A percentile compares a stretch with the other conserved stretches of the same genome.
These are phyloP conservation scores for Ectropis crepuscularia DNA, from an alignment of 2,888 invertebrate species.

Conservation along the genomic window DNA sequence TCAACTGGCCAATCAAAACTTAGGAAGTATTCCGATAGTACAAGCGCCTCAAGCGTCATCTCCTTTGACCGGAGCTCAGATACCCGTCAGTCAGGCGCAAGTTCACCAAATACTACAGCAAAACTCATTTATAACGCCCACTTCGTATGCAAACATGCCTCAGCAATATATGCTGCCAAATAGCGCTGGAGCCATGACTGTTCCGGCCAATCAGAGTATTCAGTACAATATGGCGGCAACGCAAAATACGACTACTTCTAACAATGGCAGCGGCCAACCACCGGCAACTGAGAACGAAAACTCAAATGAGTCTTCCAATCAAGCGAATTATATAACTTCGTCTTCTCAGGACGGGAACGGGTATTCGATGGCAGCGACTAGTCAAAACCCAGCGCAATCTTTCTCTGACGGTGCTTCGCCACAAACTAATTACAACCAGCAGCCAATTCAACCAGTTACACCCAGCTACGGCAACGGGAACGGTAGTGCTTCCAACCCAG, in stretches of 20 bases:
- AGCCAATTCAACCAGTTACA: constrained; percentile 58
- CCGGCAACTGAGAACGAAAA: constrained; percentile 61
- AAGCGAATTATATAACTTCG: constrained; percentile 75
- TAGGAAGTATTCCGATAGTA: constrained; percentile 74
- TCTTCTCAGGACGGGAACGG: constrained; percentile 69
- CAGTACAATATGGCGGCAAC: constrained; percentile 68
- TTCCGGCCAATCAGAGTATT: constrained; percentile 64
- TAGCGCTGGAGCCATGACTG: constrained; percentile 61
- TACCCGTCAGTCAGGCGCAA: constrained; percentile 64
- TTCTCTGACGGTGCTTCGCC: constrained; percentile 63
- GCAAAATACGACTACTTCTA: constrained; percentile 56
- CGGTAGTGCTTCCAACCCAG: constrained; percentile 47
- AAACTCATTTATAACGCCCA: constrained; percentile 70
- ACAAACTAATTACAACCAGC: constrained; percentile 58
- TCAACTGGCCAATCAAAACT: constrained; percentile 64
- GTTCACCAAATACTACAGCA: constrained; percentile 71
- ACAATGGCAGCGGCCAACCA: constrained; percentile 65
- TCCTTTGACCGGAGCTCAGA: constrained; percentile 61
- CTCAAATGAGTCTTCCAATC: constrained; percentile 61
- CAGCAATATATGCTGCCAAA: constrained; percentile 76
- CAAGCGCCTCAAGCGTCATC: constrained; percentile 70
- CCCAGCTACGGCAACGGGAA: constrained; percentile 63
- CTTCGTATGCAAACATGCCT: constrained; percentile 66
- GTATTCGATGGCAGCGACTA: constrained; percentile 57
- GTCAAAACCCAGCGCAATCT: constrained; percentile 61